Percentiles rank a stretch among this genome's conserved stretches.
phyloP scores from a whole-genome alignment of 2,113 vertebrate genomes.

The Oostethus manadensis region DNA sequence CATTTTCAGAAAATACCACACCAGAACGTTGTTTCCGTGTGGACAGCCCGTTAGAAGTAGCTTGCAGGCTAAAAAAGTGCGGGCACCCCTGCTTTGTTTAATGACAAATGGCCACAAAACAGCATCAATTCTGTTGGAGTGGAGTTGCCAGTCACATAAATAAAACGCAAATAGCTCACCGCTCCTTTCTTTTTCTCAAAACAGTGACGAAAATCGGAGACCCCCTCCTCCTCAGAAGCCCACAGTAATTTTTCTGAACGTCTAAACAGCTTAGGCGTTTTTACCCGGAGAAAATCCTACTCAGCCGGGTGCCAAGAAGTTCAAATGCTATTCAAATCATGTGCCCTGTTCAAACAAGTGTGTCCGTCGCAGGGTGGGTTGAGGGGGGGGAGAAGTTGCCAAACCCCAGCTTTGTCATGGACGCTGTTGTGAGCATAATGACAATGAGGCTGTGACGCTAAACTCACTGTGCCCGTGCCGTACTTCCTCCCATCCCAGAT shows the following conservation, averaged over 20 bases:
- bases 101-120: no score
- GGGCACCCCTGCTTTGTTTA: no score
- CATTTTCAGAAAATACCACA: no score
- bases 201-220: not conserved
- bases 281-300: slow-evolving; percentile 54
- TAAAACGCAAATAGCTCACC: slow-evolving; percentile 1
- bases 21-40: no score
- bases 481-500: slow-evolving; percentile 14
- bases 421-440: slow-evolving; percentile 59
- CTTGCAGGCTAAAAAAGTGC: no score
- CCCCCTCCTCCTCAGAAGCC: not conserved
- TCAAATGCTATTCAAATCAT: slow-evolving; percentile 74
- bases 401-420: slow-evolving; percentile 67
- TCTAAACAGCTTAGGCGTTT: slow-evolving; percentile 65
- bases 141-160: no score
- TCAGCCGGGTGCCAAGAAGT: slow-evolving; percentile 71
- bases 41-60: no score
- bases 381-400: slow-evolving; percentile 67
- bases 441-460: slow-evolving; percentile 45
- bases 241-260: slow-evolving; percentile 42
- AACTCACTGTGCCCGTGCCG: slow-evolving; percentile 7
- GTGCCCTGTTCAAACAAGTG: slow-evolving; percentile 75
- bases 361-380: slow-evolving; percentile 35
- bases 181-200: not conserved
- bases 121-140: no score